Conservation (phyloP, 2,797 vertebrate genomes). For the Ceyx erithaca region DNA sequence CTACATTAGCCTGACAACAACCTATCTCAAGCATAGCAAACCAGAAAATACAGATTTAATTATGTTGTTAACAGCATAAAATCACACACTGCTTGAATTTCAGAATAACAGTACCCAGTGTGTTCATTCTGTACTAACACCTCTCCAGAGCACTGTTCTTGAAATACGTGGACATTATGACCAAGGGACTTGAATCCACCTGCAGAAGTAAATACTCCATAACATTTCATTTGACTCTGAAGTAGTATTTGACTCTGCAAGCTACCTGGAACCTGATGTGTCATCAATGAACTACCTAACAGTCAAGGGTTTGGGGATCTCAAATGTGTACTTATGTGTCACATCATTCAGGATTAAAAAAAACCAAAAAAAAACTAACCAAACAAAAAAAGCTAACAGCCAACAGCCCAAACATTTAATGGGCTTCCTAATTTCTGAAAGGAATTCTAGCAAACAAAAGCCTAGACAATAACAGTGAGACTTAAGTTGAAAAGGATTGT, state of each 20-base stretch:
- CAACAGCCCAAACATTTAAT: not conserved
- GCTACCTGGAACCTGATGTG: not conserved
- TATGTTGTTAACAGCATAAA: accelerated
- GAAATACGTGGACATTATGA: not conserved
- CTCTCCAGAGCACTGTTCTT: not conserved
- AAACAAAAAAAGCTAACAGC: not conserved
- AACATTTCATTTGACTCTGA: not conserved
- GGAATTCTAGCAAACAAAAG: not conserved
- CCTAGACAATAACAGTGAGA: not conserved
- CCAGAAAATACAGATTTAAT: not conserved
- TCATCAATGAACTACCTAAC: not conserved
- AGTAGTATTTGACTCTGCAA: not conserved
- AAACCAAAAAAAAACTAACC: no score
- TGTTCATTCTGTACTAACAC: not conserved
- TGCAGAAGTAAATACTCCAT: not conserved
- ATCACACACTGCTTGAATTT: not conserved
- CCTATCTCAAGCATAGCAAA: not conserved
- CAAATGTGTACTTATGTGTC: not conserved
- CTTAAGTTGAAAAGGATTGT: not conserved
- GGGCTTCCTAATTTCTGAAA: not conserved
- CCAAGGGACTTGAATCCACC: not conserved
- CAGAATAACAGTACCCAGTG: not conserved
- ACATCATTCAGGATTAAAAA: not conserved
- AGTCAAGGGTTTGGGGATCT: not conserved
- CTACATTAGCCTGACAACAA: not conserved